These are phyloP conservation scores for Semicossyphus pulcher DNA, from an alignment of 2,113 vertebrate genomes.

Conservation along the genomic window DNA sequence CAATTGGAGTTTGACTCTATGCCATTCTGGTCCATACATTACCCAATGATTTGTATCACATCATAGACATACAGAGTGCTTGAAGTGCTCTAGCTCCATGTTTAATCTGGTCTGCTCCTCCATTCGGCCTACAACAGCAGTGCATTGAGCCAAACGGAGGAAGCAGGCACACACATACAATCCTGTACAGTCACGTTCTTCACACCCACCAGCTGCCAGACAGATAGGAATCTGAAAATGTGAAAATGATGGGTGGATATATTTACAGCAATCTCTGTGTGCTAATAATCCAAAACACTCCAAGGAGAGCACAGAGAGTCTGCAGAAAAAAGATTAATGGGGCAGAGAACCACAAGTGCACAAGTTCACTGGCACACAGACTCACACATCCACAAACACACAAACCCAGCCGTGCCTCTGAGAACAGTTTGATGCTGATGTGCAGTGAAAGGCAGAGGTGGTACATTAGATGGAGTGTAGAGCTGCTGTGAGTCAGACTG, in stretches of 20 bases:
- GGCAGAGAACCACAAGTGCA: constrained; percentile 43
- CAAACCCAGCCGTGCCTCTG: constrained; percentile 25
- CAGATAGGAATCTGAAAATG: constrained; percentile 5
- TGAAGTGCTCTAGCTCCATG: not conserved
- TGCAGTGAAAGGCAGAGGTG: constrained; percentile 71
- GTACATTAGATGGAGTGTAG: constrained; percentile 64
- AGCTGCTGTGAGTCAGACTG: constrained; percentile 66
- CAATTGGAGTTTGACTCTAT: no score
- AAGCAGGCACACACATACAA: not conserved
- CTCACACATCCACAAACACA: constrained; percentile 7
- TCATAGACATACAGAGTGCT: no score
- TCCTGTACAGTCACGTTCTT: constrained; percentile 17
- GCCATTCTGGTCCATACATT: no score
- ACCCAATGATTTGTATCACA: no score
- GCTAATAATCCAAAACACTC: not conserved
- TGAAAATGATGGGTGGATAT: constrained; percentile 24
- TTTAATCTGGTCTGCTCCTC: not conserved
- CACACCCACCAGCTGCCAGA: constrained; percentile 1
- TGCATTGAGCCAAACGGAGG: not conserved
- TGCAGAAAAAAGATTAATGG: constrained; percentile 31
- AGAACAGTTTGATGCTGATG: constrained; percentile 68
- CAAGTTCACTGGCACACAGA: constrained; percentile 41
- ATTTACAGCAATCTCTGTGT: not conserved
- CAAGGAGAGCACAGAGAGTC: not conserved
- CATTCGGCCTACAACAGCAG: not conserved